Base-by-base conservation (phyloP, 1,140 invertebrate genomes). In the Agrilus planipennis region DNA sequence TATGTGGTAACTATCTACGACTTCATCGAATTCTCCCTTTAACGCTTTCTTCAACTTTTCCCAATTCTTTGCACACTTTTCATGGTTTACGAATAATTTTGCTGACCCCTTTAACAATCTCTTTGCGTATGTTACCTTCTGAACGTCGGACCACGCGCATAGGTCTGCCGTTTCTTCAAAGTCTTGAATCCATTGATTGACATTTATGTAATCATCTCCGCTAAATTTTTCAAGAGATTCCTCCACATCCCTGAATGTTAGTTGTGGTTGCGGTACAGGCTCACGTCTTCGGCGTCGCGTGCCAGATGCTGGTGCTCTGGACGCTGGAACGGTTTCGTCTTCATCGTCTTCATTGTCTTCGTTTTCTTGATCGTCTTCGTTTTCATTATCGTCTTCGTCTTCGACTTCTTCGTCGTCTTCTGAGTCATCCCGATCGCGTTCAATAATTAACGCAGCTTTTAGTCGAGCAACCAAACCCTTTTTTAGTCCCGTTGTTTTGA, bases 91-190 rank as follows among this genome's bases (percentile, higher is more conserved):
- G 36, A 53, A 50, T 7, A 57, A 14, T 32, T 53, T 51, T 1
- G 54, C 55, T n/a, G 52, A n/a, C 4, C 54, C 56, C 0, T 12
- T 35, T 6, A 59, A 25, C 1, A 47, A 52, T 40, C 55, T 55
- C 39, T 57, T 57, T 2, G 50, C 52, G 39, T 53, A 58, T 12
- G 53, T 14, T 6, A 51, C 28, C 22, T 49, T 54, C 32, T 55
- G 43, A 11, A 54, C 7, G 14, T 53, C 40, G 6, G 45, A 41
- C 55, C 54, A 56, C 2, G 19, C 19, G 18, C 57, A 49, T 0
- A 55, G 12, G 0, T 14, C 18, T 0, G 53, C 46, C 2, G 21
- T 42, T 7, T 59, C 53, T 34, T 59, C 49, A n/a, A 61, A 58
- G 31, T 53, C 52, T 1, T 28, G 1, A 7, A 56, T 50, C 49